phyloP scores from a whole-genome alignment of 2,888 invertebrate species.

The Tachina lurida region DNA sequence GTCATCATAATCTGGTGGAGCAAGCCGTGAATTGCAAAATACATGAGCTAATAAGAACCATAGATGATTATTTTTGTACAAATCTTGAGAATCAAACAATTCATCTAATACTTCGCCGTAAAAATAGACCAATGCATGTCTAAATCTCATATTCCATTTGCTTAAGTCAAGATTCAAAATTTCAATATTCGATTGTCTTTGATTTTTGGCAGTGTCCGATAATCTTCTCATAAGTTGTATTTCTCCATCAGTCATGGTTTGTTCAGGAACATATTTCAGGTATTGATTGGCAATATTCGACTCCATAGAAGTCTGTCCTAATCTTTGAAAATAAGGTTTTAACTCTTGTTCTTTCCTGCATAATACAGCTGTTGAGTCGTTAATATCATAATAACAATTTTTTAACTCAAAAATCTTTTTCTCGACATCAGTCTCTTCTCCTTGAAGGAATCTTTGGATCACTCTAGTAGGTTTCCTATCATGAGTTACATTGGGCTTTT shows the following conservation, averaged over 20 bases:
- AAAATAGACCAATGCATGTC: too few species aligned
- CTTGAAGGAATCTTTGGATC: neutral
- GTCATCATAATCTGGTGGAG: too few species aligned
- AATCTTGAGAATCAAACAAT: too few species aligned
- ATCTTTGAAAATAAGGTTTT: conserved; percentile 10
- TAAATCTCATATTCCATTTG: conserved; percentile 21
- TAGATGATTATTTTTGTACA: too few species aligned
- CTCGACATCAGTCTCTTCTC: neutral
- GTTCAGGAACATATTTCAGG: neutral
- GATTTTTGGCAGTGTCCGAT: neutral
- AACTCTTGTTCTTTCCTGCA: conserved; percentile 8
- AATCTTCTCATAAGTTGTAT: conserved; percentile 16
- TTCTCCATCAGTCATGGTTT: conserved; percentile 17
- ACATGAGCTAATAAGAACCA: too few species aligned
- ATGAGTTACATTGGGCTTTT: neutral
- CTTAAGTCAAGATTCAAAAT: conserved; percentile 5
- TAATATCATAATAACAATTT: neutral
- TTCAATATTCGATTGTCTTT: neutral
- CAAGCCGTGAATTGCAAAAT: too few species aligned
- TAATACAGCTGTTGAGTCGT: neutral
- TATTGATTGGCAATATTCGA: too few species aligned
- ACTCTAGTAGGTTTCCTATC: neutral
- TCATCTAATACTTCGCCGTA: too few species aligned
- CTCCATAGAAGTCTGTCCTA: too few species aligned
- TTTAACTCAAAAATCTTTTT: conserved; percentile 1